Percentiles rank a stretch among this genome's conserved stretches.
phyloP scores from a whole-genome alignment of 2,797 vertebrate genomes.

The Lophius americanus region DNA sequence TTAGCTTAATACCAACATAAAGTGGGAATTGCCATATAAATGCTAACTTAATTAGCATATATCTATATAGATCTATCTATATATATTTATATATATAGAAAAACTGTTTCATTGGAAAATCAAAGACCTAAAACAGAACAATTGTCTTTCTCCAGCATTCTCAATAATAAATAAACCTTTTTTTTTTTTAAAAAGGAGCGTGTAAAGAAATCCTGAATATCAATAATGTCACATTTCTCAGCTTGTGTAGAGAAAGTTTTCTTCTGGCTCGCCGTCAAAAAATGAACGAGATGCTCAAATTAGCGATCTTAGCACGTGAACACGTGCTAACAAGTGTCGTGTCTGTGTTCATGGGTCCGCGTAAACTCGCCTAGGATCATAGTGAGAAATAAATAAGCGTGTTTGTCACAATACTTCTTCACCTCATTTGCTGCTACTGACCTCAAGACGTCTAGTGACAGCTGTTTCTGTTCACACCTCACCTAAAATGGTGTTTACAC shows the following conservation, averaged over 20 bases:
- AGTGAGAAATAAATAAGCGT: background rate
- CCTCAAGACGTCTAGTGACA: slow-evolving; percentile 51
- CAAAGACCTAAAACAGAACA: no score
- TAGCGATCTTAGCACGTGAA: background rate
- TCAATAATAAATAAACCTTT: no score
- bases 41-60: no score
- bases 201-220: slow-evolving; percentile 18
- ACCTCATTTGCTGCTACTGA: slow-evolving; percentile 43
- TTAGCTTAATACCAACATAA: no score
- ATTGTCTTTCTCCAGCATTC: no score
- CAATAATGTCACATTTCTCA: slow-evolving; percentile 13
- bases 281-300: slow-evolving; percentile 13
- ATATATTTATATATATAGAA: no score
- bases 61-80: no score
- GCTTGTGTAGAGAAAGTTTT: background rate
- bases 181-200: no score
- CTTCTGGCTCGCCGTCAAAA: background rate
- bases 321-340: background rate
- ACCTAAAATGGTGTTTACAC: slow-evolving; percentile 66
- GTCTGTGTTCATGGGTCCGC: background rate
- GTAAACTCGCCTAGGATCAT: background rate
- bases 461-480: slow-evolving; percentile 73
- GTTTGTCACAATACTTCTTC: slow-evolving; percentile 13
- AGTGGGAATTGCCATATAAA: no score
- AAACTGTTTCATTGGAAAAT: no score